Conservation (phyloP, 2,888 invertebrate genomes). For the Scaptodrosophila latifasciaeformis region DNA sequence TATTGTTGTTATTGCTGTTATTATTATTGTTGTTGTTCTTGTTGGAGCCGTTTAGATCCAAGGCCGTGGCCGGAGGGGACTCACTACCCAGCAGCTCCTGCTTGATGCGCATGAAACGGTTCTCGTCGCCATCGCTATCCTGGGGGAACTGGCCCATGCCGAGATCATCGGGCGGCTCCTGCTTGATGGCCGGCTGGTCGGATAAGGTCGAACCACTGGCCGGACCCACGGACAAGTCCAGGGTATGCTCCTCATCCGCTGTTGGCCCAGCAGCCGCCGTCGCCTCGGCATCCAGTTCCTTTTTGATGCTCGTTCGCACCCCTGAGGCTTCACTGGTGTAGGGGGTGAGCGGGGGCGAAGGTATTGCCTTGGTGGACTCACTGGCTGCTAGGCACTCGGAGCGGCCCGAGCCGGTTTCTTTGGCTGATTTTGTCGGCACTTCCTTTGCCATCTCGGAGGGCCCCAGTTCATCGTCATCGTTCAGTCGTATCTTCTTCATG, state of each 20-base stretch:
- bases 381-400: slow-evolving; percentile 42
- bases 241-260: neutral
- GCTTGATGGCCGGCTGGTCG: slow-evolving; percentile 27
- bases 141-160: neutral
- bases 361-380: slow-evolving; percentile 71
- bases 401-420: slow-evolving; percentile 50
- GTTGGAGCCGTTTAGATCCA: slow-evolving; percentile 26
- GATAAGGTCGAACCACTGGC: neutral
- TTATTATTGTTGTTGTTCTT: neutral
- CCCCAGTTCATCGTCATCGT: slow-evolving; percentile 19
- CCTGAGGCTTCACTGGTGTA: slow-evolving; percentile 29
- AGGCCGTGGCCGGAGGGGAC: slow-evolving; percentile 37
- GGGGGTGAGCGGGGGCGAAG: slow-evolving; percentile 73
- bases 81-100: slow-evolving; percentile 57
- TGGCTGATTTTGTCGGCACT: slow-evolving; percentile 27
- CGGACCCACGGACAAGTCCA: neutral
- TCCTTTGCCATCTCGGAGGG: slow-evolving; percentile 46
- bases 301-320: slow-evolving; percentile 30
- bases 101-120: slow-evolving; percentile 63
- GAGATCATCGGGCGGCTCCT: slow-evolving; percentile 51
- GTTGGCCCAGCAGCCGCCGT: neutral
- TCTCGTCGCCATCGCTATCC: slow-evolving; percentile 48
- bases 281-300: slow-evolving; percentile 32
- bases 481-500: slow-evolving; percentile 55
- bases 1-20: slow-evolving; percentile 32